Evolutionary conservation across 2,113 vertebrate genomes (phyloP).

Genomic region (Odontophorus gujanensis): DNA sequence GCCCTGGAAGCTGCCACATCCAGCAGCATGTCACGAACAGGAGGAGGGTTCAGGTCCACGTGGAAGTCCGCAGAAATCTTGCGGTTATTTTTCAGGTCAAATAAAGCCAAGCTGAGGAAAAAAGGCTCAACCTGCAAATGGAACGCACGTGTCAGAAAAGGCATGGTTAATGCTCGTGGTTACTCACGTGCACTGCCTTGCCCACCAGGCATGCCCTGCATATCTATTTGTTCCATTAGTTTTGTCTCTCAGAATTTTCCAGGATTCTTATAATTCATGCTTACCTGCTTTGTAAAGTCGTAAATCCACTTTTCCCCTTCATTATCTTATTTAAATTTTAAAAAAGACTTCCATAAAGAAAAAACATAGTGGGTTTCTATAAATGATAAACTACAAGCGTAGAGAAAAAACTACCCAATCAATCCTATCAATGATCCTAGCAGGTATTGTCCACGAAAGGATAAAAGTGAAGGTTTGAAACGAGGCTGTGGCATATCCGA

Average conservation of each 20-base stretch:
- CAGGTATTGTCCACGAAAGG: not conserved
- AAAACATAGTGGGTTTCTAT: not conserved
- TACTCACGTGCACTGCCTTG: not conserved
- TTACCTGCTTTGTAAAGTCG: not conserved
- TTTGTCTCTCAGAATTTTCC: not conserved
- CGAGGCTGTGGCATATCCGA: not conserved
- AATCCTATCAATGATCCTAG: not conserved
- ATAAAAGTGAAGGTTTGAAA: not conserved
- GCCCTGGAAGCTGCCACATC: slow-evolving; percentile 14
- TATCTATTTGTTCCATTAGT: not conserved
- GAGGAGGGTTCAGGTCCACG: slow-evolving; percentile 88
- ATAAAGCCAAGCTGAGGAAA: slow-evolving; percentile 93
- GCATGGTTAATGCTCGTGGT: not conserved
- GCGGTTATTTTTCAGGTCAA: slow-evolving; percentile 91
- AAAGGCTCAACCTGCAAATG: slow-evolving; percentile 93
- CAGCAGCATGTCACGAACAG: slow-evolving; percentile 89
- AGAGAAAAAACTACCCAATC: not conserved
- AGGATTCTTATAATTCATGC: not conserved
- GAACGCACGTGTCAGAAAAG: not conserved
- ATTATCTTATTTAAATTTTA: not conserved
- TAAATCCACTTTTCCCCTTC: not conserved
- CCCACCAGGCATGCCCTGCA: not conserved
- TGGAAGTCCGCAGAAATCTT: slow-evolving; percentile 98
- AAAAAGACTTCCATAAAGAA: not conserved
- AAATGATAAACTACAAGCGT: not conserved